phyloP scores from a whole-genome alignment of 2,113 vertebrate species.

The Chrysochloris asiatica region DNA sequence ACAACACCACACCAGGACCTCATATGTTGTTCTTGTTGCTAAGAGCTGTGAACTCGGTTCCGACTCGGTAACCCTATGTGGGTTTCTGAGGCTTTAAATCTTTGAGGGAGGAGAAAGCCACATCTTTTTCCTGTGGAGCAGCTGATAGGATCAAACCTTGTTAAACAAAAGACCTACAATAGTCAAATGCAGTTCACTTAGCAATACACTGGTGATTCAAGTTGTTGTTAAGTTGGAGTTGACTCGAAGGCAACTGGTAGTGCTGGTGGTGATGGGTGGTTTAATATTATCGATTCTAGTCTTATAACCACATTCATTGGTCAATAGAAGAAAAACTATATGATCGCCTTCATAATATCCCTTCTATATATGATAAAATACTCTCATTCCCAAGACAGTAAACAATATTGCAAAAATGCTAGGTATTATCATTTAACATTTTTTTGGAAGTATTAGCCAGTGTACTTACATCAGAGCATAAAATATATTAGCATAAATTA shows the following conservation, averaged over 20 bases:
- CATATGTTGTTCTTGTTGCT: too few species aligned
- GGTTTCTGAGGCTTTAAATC: too few species aligned
- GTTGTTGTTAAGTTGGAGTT: not conserved
- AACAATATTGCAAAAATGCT: not conserved
- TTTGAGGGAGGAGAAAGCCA: too few species aligned
- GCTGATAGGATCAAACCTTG: too few species aligned
- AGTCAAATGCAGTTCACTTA: slow-evolving; percentile 13
- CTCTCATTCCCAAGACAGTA: not conserved
- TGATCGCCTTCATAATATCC: too few species aligned
- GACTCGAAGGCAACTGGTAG: not conserved
- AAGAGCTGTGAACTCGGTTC: too few species aligned
- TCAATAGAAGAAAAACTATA: not conserved
- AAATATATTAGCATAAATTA: not conserved
- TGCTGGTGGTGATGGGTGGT: too few species aligned
- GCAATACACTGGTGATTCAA: not conserved
- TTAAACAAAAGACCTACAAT: slow-evolving; percentile 7
- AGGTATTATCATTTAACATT: not conserved
- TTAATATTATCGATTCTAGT: slow-evolving; percentile 20
- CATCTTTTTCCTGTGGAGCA: too few species aligned
- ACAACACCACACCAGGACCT: too few species aligned
- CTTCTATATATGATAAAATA: not conserved
- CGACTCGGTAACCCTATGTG: too few species aligned
- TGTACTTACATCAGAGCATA: not conserved
- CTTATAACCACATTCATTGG: not conserved
- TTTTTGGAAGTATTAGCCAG: not conserved